These are phyloP conservation scores for Atta colombica DNA, from an alignment of 1,140 invertebrate genomes.

Conservation along the genomic window DNA sequence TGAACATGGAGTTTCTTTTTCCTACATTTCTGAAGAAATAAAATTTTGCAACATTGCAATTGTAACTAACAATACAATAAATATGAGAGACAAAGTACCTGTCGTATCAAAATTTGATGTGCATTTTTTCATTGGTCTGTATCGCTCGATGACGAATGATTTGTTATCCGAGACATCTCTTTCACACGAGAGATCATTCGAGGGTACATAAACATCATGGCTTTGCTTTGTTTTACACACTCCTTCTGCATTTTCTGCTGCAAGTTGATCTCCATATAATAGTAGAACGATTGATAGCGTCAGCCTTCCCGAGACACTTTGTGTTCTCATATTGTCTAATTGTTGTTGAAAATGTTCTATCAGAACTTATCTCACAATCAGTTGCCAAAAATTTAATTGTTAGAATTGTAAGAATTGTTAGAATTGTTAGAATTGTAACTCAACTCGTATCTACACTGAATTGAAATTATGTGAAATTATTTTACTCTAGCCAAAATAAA, in stretches of 20 bases:
- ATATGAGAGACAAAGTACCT: neutral
- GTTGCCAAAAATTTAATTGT: neutral
- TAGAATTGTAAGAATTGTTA: neutral
- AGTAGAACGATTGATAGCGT: slow-evolving; percentile 25
- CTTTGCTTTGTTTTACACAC: neutral
- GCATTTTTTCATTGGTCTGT: neutral
- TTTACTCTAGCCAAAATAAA: neutral
- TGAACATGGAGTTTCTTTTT: neutral
- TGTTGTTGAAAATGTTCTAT: neutral
- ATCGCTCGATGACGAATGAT: neutral
- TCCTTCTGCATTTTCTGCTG: neutral
- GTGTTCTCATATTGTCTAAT: neutral
- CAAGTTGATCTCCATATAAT: neutral
- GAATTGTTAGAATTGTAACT: neutral
- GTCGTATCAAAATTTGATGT: neutral
- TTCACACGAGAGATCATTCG: slow-evolving; percentile 19
- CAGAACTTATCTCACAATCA: neutral
- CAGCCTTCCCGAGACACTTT: neutral
- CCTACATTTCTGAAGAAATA: neutral
- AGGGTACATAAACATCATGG: neutral
- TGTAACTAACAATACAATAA: neutral
- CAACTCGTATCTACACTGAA: neutral
- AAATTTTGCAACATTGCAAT: neutral
- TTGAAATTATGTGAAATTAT: neutral
- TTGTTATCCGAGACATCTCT: neutral